Conservation (phyloP, 2,888 invertebrate genomes). For the Leuctra nigra region DNA sequence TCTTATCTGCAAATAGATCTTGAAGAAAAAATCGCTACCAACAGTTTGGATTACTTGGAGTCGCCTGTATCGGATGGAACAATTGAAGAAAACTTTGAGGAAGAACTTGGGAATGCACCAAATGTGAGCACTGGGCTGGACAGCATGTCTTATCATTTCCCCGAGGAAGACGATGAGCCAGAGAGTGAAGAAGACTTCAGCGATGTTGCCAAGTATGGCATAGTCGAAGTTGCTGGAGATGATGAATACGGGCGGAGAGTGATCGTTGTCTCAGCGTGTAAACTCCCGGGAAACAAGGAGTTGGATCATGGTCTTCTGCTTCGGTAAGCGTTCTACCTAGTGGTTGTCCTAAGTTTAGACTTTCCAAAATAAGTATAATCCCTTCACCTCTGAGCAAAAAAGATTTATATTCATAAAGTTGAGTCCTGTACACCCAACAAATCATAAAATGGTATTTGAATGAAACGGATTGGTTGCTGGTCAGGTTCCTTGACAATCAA, state of each 20-base stretch:
- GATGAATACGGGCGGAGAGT: slow-evolving; percentile 85
- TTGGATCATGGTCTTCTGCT: slow-evolving; percentile 67
- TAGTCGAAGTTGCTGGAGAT: slow-evolving; percentile 79
- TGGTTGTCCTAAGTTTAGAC: too few species aligned
- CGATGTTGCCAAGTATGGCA: slow-evolving; percentile 67
- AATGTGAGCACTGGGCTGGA: slow-evolving; percentile 36
- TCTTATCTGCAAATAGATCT: too few species aligned
- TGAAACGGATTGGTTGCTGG: too few species aligned
- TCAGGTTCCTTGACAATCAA: too few species aligned
- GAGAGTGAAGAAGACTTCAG: slow-evolving; percentile 50
- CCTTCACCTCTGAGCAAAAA: too few species aligned
- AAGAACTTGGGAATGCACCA: slow-evolving; percentile 67
- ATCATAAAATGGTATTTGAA: too few species aligned
- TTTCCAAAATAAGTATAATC: too few species aligned
- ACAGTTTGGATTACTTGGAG: slow-evolving; percentile 46
- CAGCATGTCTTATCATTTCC: slow-evolving; percentile 26
- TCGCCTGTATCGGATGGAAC: slow-evolving; percentile 78
- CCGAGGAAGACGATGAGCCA: slow-evolving; percentile 38
- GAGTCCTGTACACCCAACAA: too few species aligned
- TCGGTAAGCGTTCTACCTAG: too few species aligned
- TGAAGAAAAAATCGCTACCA: slow-evolving; percentile 27
- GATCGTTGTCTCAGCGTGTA: slow-evolving; percentile 93
- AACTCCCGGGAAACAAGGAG: slow-evolving; percentile 71
- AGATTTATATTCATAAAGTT: too few species aligned
- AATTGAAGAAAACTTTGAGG: slow-evolving; percentile 87